Conservation (phyloP, 2,113 vertebrate genomes). For the Oophaga pumilio region DNA sequence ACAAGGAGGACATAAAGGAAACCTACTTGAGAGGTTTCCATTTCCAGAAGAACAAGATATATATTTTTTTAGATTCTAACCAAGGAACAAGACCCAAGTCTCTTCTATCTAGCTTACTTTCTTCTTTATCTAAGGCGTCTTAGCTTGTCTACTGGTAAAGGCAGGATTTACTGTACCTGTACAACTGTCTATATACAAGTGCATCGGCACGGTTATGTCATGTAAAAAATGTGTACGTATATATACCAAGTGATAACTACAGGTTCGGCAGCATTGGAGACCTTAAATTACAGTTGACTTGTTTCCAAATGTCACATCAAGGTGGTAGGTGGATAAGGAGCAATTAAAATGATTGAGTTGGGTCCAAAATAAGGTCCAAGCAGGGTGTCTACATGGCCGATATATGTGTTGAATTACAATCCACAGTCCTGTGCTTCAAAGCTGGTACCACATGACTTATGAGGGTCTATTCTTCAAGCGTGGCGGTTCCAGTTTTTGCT, state of each 20-base stretch:
- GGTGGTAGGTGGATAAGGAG: no score
- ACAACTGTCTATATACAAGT: neutral
- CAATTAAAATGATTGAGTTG: neutral
- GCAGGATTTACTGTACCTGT: neutral
- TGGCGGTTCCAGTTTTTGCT: neutral
- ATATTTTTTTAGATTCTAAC: neutral
- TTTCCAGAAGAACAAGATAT: neutral
- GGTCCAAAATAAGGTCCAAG: neutral
- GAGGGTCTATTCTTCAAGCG: neutral
- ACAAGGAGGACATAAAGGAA: neutral
- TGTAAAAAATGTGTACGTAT: conserved; percentile 11
- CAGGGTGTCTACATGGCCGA: neutral
- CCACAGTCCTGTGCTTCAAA: neutral
- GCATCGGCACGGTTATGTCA: neutral
- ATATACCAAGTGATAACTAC: neutral
- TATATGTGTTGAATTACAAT: neutral
- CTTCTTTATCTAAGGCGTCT: neutral
- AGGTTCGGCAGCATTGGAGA: neutral
- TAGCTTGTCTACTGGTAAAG: neutral
- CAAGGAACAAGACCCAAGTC: neutral
- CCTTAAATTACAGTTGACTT: neutral
- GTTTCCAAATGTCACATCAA: neutral
- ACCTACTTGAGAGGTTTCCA: neutral
- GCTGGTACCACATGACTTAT: neutral
- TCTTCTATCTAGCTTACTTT: neutral